Conservation (phyloP, 2,888 invertebrate genomes). For the Ophion slaviceki region DNA sequence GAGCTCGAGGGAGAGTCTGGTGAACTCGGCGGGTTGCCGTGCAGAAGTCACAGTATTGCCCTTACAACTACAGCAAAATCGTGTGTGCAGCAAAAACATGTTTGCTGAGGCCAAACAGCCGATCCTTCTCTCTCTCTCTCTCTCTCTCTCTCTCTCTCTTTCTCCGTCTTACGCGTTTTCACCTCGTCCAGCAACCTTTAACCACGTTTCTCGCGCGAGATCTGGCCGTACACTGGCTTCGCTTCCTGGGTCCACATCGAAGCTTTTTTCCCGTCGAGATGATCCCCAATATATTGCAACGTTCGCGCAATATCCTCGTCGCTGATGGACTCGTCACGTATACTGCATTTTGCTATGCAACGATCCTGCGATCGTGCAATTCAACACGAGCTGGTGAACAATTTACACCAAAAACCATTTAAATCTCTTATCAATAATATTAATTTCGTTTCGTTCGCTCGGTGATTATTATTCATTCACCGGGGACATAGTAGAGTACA, state of each 20-base stretch:
- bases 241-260: not conserved
- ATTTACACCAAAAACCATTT: not conserved
- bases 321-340: slow-evolving; percentile 9
- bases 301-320: not conserved
- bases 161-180: slow-evolving; percentile 59
- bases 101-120: slow-evolving; percentile 68
- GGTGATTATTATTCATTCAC: not conserved
- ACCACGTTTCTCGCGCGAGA: slow-evolving; percentile 4
- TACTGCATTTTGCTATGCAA: slow-evolving; percentile 4
- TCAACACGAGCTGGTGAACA: not conserved
- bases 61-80: slow-evolving; percentile 34
- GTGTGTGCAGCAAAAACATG: slow-evolving; percentile 66
- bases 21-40: slow-evolving; percentile 38
- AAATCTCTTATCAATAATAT: not conserved
- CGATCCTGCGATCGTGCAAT: not conserved
- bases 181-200: slow-evolving; percentile 59
- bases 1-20: slow-evolving; percentile 65
- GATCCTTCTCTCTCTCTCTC: slow-evolving; percentile 59
- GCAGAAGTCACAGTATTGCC: slow-evolving; percentile 39
- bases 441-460: not conserved
- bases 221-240: not conserved
- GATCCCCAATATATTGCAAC: not conserved
- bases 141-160: slow-evolving; percentile 27
- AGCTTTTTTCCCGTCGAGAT: slow-evolving; percentile 12
- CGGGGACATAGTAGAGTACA: not conserved